Evolutionary conservation across 2,888 invertebrate species (phyloP), one percentile per base, ranked within the genome.

Genomic region (Torymus texanus): DNA sequence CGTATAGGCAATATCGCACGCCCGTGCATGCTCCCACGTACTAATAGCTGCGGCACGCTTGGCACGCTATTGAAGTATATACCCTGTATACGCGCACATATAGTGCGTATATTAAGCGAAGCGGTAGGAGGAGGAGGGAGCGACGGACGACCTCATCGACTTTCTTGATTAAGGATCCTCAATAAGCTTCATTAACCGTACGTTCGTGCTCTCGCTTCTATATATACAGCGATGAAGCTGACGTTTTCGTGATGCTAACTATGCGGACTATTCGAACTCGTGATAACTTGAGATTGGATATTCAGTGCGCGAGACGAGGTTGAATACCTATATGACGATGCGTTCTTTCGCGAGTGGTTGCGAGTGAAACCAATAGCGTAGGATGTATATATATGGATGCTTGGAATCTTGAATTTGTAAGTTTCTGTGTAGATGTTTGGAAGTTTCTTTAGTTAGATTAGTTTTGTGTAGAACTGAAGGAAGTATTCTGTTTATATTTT

Each of bases 1-100:
- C 81, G 82, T 75, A 81, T 79, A 74, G 76, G 80, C 83, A 83
- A 84, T 84, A 82, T 81, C 70, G 81, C n/a, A 11, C 58, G 14
- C 21, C 24, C 59, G 29, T 50, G 61, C 21, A 51, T 66, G 55
- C 66, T 55, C 29, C 58, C 56, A n/a, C 56, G 14, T 24, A 12
- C 67, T 67, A 53, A 77, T 72, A 65, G 50, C 66, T 65, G 50
- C 21, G 74, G 74, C 59, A 75, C 58, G 70, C 70, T 24, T 21
- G 67, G 76, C n/a, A 68, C 59, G 53, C 67, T 67, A 77, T 80
- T 77, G 80, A 80, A 80, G 68, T 67, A 67, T 29, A 29, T 3
- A 16, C 21, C 21, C 21, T 21, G 21, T 2, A 2, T 13, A 24
- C 58, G 51, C 12, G 16, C 12, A 18, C 16, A 65, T 4, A 21